These are phyloP conservation scores for Torymus texanus DNA, from an alignment of 2,888 invertebrate genomes.

Conservation along the genomic window DNA sequence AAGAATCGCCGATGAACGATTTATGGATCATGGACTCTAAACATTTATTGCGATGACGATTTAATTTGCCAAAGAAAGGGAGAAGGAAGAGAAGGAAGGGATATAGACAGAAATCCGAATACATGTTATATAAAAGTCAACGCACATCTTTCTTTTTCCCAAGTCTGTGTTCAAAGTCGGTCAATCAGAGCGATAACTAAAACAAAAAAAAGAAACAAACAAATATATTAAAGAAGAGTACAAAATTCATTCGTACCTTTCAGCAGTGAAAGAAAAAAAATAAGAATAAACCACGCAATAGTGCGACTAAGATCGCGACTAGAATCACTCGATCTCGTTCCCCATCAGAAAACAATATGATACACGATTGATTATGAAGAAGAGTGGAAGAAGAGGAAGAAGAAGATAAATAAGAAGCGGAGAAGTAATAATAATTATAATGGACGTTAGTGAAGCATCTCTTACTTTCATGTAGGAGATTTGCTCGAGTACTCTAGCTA, in stretches of 20 bases:
- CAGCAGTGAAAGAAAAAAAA: constrained; percentile 10
- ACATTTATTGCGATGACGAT: constrained; percentile 23
- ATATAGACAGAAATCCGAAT: constrained; percentile 16
- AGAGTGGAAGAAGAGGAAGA: constrained; percentile 32
- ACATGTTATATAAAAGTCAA: not conserved
- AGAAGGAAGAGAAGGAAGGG: constrained; percentile 7
- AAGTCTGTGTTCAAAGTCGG: constrained; percentile 51
- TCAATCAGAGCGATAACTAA: constrained; percentile 39
- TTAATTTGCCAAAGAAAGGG: constrained; percentile 41
- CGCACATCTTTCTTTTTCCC: constrained; percentile 37
- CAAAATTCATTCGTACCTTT: constrained; percentile 50
- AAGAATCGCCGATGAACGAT: constrained; percentile 59
- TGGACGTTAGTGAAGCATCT: not conserved
- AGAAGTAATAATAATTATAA: constrained; percentile 13
- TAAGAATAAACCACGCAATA: constrained; percentile 32
- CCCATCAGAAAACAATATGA: not conserved
- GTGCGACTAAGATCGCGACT: constrained; percentile 33
- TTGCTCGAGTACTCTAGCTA: constrained; percentile 7
- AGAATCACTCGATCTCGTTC: constrained; percentile 38
- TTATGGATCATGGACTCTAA: constrained; percentile 63
- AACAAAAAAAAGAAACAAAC: constrained; percentile 3
- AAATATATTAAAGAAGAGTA: constrained; percentile 36
- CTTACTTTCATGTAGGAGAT: constrained; percentile 6
- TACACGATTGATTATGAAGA: constrained; percentile 8
- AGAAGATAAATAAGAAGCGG: not conserved